Evolutionary conservation across 2,888 invertebrate species (phyloP), one percentile per base, ranked within the genome.

Genomic region (Hartigia nigra): DNA sequence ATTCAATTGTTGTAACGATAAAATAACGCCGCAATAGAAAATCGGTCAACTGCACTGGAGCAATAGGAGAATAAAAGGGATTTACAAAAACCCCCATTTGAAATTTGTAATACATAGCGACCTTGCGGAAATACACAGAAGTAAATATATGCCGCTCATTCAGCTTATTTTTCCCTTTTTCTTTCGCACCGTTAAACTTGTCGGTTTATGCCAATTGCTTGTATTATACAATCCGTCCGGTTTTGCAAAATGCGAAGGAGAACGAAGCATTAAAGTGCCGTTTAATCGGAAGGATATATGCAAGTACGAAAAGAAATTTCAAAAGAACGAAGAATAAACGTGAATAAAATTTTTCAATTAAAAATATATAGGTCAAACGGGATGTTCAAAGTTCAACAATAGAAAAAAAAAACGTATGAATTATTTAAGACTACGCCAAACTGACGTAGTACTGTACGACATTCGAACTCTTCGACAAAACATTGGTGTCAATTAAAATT

Each of bases 401-500:
- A 55, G 23, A 23, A 9, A 23, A 55, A 23, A 55, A 55, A 1
- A 1, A 39, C 2, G 0, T 55, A 23, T 55, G 2, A 23, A 23
- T 55, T 23, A 23, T 55, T 23, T 1, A 2, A 4, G 12, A 39
- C 39, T 14, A 4, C 14, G 34, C 14, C 4, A 4, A 5, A 39
- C 23, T 39, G 4, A 39, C 14, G 39, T 39, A 39, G 14, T 14
- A 1, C 14, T 5, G 9, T 14, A 55, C 23, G 23, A 55, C 9
- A 14, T 55, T 55, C 55, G 23, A 23, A 9, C 23, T 55, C 23
- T 55, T 23, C 55, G 23, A 55, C 23, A 23, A 9, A 55, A 2
- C n/a, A 36, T 70, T 75, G 55, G 70, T 31, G 5, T 31, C 69
- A 36, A 12, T 76, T 74, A 74, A 81, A 70, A 72, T 76, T 74